Base-by-base conservation (phyloP, 2,797 vertebrate species). In the Myotis planiceps region DNA sequence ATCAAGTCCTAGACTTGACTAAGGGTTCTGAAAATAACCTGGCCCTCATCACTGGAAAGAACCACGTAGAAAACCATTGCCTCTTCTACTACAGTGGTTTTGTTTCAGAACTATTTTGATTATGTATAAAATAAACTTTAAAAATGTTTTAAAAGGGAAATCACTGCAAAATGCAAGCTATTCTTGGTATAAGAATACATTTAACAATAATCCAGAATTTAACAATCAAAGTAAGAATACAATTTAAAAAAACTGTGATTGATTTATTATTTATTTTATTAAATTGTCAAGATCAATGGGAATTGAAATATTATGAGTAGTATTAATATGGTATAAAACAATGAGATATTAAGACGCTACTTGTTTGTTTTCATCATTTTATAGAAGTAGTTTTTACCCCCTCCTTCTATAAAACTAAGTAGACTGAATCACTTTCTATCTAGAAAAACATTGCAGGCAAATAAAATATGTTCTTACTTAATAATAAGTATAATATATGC, bases 381-480 rank as follows among this genome's bases (percentile, higher is more conserved):
- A n/a, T 79, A 74, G 4, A 72, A 55, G 10, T 51, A 42, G 0
- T 5, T n/a, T 71, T 81, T 13, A 1, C 27, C 25, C 1, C 21
- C 14, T 51, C 3, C 29, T 82, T 74, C 6, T 71, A 29, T 92
- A 71, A 79, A 83, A 42, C 7, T 34, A 32, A 74, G n/a, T 12
- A 81, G 74, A 84, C 53, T 74, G 7, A 60, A 58, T 94, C 29
- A 45, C 32, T 95, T 6, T 69, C 42, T 34, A 66, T 81, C 68
- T 92, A 78, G 66, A 92, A 94, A 97, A 76, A 89, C 55, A 0
- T 0, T 66, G 14, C 29, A 90, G 93, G 76, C 42, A 76, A 92
- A 87, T 82, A 92, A 92, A 88, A 94, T 84, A 83, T 69, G 63
- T 88, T 42, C 9, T 15, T 25, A 7, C 6, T 74, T 60, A 92